Conservation (phyloP, 1,140 invertebrate genomes). For the Drosophila kurseongensis region DNA sequence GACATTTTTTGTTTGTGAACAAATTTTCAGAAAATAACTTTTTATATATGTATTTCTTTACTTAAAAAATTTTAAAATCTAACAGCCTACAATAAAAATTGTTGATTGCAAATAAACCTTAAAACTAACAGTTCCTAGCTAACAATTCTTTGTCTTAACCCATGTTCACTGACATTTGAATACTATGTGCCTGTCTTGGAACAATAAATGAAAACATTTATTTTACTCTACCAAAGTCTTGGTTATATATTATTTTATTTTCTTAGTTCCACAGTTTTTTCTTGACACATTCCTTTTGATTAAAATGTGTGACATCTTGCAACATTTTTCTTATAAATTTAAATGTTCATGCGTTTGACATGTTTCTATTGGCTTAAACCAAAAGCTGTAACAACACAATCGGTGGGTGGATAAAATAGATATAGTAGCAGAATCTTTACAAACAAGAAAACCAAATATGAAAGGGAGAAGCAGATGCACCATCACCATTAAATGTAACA, state of each 20-base stretch:
- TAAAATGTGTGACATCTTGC: constrained; percentile 11
- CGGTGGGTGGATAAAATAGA: too few relatives aligned
- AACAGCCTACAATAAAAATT: too few relatives aligned
- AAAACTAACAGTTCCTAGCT: neutral
- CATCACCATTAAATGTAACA: too few relatives aligned
- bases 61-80: too few relatives aligned
- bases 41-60: too few relatives aligned
- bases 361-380: constrained; percentile 27
- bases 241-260: neutral
- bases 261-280: neutral
- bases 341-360: constrained; percentile 40
- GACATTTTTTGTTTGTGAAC: too few relatives aligned
- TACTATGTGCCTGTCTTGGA: neutral
- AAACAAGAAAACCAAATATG: too few relatives aligned
- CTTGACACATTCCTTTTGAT: constrained; percentile 11
- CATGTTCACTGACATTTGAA: neutral
- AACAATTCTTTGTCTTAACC: too few relatives aligned
- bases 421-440: too few relatives aligned
- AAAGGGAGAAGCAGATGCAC: too few relatives aligned
- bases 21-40: too few relatives aligned
- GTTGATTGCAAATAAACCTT: neutral
- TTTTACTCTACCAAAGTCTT: neutral
- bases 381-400: neutral
- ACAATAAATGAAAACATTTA: too few relatives aligned
- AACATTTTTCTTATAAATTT: neutral